Evolutionary conservation across 92 coral and sea anemone genomes (phyloP), one percentile per base, ranked within the genome.

Genomic region (Porites rus): DNA sequence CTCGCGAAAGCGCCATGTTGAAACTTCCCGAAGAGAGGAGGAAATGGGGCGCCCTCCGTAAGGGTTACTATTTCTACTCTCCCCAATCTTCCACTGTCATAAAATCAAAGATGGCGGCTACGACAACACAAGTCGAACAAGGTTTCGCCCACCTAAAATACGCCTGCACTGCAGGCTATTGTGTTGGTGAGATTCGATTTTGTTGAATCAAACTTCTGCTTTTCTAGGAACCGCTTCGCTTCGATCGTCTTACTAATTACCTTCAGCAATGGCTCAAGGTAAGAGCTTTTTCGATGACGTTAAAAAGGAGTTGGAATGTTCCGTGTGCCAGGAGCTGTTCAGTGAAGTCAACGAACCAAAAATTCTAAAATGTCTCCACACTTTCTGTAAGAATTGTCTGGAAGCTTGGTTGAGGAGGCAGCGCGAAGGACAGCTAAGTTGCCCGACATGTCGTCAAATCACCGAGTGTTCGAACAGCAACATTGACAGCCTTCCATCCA

Each of bases 291-390:
- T 56, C 61, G 61, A 56, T 8, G 61, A 56, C 8, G 61, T 56
- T 56, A 56, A 56, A 8, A 56, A 56, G 11, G 13, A 56, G 11
- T 56, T 56, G 14, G 61, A 77, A 43, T 79, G 84, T 68, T 53
- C 84, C 20, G 74, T 79, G 10, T 79, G 84, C 52, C 75, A 79
- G 51, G 84, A 79, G 60, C 75, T 66, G 24, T 79, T 79, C 38
- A 68, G 75, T 53, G 75, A 65, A 21, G 13, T 13, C 3, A 66
- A 66, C 51, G 74, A 66, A 13, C 84, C 84, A 43, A 79, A 79
- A 82, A 81, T 87, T 43, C 51, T 79, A 51, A 79, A 65, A 51
- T 79, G 84, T 12, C 74, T 79, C 14, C 75, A 79, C 20, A 79
- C 84, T 51, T 79, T 79, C 51, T 79, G 84, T 18, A 66, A 76